Conservation (phyloP, 2,113 vertebrate genomes). For the Ictalurus furcatus region DNA sequence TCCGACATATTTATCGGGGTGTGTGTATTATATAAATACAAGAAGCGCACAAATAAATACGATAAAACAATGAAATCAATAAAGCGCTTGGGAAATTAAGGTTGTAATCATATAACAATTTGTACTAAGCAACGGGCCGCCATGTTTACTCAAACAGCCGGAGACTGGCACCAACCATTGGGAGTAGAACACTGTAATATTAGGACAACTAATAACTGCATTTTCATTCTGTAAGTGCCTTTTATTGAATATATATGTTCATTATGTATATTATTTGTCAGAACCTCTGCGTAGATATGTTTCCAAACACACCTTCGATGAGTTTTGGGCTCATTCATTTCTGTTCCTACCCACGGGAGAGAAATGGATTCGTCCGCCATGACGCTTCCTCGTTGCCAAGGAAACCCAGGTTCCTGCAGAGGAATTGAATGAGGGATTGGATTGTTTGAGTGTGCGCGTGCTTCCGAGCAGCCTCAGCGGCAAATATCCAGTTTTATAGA, state of each 20-base stretch:
- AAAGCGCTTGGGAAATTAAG: neutral
- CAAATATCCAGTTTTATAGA: neutral
- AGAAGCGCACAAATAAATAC: too few species aligned
- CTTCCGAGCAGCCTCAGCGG: neutral
- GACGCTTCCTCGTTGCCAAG: slow-evolving; percentile 75
- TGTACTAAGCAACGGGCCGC: slow-evolving; percentile 66
- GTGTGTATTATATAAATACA: neutral
- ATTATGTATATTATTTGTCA: rapidly evolving
- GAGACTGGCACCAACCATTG: slow-evolving; percentile 8
- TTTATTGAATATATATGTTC: too few species aligned
- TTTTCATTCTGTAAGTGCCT: neutral
- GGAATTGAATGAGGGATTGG: neutral
- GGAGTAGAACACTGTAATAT: neutral
- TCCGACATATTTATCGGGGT: slow-evolving; percentile 82
- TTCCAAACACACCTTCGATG: neutral
- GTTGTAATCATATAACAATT: slow-evolving; percentile 61
- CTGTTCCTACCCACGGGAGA: neutral
- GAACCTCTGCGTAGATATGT: neutral
- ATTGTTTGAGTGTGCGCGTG: neutral
- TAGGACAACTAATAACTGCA: neutral
- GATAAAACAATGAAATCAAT: neutral
- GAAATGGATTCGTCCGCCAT: slow-evolving; percentile 58
- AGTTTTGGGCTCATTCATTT: neutral
- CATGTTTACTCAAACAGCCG: slow-evolving; percentile 73
- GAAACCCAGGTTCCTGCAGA: slow-evolving; percentile 45